Percentiles rank a stretch among this genome's conserved stretches.
Evolutionary conservation across 1,140 invertebrate species (phyloP).

Genomic region (Drosophila murphyi): DNA sequence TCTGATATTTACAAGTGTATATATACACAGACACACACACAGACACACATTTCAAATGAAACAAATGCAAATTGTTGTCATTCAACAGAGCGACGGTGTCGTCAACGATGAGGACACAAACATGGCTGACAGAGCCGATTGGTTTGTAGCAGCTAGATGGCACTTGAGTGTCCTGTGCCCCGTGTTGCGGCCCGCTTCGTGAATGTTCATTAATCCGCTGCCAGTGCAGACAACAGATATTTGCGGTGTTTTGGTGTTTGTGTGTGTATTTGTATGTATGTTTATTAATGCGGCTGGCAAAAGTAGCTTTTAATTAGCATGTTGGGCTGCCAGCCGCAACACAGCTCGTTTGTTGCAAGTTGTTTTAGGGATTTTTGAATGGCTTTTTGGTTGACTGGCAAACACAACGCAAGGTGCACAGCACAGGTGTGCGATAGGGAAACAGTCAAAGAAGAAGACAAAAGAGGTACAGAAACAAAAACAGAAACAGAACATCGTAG

Average conservation of each 20-base stretch:
- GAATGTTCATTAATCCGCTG: slow-evolving; percentile 61
- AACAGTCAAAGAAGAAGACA: neutral
- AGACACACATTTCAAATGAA: slow-evolving; percentile 55
- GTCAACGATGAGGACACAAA: slow-evolving; percentile 19
- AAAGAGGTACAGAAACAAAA: neutral
- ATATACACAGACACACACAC: slow-evolving; percentile 27
- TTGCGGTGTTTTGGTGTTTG: slow-evolving; percentile 54
- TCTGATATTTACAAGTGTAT: slow-evolving; percentile 5
- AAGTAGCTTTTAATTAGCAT: slow-evolving; percentile 82
- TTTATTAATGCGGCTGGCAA: slow-evolving; percentile 78
- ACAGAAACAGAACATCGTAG: neutral
- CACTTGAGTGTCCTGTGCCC: slow-evolving; percentile 13
- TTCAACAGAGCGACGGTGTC: slow-evolving; percentile 32
- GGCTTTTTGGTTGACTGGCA: slow-evolving; percentile 66
- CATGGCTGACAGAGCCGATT: slow-evolving; percentile 35
- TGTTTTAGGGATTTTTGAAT: slow-evolving; percentile 63
- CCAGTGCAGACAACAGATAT: slow-evolving; percentile 57
- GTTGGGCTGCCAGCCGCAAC: slow-evolving; percentile 62
- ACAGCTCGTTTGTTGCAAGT: slow-evolving; percentile 43
- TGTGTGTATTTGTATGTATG: slow-evolving; percentile 40
- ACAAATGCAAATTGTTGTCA: slow-evolving; percentile 81
- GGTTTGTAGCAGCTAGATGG: slow-evolving; percentile 28
- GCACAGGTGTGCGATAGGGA: slow-evolving; percentile 2
- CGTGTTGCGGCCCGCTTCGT: slow-evolving; percentile 23
- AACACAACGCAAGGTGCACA: neutral